A percentile compares a stretch with the other conserved stretches of the same genome.
Conservation (phyloP, 2,888 invertebrate species). For the Drosophila lutescens region DNA sequence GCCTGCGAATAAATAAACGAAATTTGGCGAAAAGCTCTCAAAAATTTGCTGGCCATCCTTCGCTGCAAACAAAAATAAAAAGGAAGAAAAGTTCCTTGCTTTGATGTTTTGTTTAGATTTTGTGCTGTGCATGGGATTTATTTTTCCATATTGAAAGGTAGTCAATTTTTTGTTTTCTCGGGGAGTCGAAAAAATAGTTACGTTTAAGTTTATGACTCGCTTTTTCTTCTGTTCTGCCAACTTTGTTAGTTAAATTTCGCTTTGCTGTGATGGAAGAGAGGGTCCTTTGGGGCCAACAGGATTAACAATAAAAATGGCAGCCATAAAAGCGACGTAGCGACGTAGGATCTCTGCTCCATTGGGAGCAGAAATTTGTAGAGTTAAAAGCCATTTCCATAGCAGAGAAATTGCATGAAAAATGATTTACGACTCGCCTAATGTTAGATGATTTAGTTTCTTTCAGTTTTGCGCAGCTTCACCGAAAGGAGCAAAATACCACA, state of each 20-base stretch:
- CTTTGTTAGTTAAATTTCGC: slow-evolving; percentile 18
- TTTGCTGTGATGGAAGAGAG: slow-evolving; percentile 8
- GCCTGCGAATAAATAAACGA: slow-evolving; percentile 31
- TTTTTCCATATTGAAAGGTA: neutral
- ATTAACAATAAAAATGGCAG: slow-evolving; percentile 20
- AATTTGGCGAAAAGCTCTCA: slow-evolving; percentile 14
- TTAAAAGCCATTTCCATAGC: neutral
- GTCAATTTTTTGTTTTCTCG: neutral
- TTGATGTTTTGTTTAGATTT: slow-evolving; percentile 17
- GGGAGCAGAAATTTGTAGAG: slow-evolving; percentile 2
- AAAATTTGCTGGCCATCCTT: neutral
- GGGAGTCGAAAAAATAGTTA: neutral
- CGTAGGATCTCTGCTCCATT: neutral
- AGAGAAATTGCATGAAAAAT: neutral
- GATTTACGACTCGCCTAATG: slow-evolving; percentile 16
- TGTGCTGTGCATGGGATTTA: neutral
- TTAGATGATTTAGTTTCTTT: slow-evolving; percentile 16
- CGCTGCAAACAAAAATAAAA: neutral
- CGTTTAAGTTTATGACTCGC: slow-evolving; percentile 7
- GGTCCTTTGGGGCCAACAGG: neutral
- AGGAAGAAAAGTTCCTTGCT: neutral
- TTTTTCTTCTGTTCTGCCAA: neutral
- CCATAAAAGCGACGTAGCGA: neutral
- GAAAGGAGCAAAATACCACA: neutral
- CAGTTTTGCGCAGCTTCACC: neutral